Conservation (phyloP, 2,797 vertebrate species). For the Megaceryle alcyon region DNA sequence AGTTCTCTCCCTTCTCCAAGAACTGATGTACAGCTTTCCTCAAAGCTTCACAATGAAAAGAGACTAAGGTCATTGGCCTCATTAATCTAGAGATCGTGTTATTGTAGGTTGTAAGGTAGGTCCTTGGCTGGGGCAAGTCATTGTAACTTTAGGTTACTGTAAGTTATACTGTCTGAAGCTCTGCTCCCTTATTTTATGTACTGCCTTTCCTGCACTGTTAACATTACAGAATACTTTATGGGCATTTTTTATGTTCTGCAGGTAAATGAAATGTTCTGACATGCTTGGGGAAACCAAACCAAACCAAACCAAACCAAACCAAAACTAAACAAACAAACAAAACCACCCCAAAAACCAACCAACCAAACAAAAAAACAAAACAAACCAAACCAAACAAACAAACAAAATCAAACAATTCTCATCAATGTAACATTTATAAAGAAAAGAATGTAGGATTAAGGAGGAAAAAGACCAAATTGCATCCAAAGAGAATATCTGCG, state of each 20-base stretch:
- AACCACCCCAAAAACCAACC: no score
- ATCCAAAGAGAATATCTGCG: neutral
- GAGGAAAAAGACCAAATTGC: neutral
- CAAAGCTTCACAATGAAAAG: neutral
- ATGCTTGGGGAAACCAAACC: neutral
- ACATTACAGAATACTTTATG: neutral
- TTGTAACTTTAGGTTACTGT: neutral
- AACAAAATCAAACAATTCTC: neutral
- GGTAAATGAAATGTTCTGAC: neutral
- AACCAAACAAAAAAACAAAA: neutral
- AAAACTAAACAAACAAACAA: neutral
- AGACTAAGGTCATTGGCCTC: neutral
- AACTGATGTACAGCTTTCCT: neutral
- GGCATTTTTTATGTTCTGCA: neutral
- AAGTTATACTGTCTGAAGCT: neutral
- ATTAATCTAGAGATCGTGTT: neutral
- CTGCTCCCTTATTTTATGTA: neutral
- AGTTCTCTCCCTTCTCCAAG: neutral
- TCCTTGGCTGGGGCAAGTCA: neutral
- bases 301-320: no score
- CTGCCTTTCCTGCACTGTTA: neutral
- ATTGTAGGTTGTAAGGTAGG: neutral
- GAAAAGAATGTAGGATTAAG: neutral
- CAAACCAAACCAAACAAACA: no score
- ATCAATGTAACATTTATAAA: neutral